Evolutionary conservation across 2,888 invertebrate species (phyloP).

Genomic region (Acrobeloides nanus): DNA sequence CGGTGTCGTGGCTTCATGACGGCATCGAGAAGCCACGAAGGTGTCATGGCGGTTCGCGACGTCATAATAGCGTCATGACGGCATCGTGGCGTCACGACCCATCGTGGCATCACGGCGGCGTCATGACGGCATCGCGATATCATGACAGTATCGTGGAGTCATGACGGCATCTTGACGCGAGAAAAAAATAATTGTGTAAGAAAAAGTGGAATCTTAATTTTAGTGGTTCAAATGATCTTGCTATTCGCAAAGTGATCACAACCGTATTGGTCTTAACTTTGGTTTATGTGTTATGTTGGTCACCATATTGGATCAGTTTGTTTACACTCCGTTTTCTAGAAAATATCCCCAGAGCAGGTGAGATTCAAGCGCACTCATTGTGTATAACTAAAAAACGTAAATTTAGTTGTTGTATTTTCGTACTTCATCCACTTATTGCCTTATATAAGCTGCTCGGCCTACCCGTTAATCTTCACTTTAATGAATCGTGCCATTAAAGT

Average conservation of each 20-base stretch:
- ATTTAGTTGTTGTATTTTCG: conserved; percentile 48
- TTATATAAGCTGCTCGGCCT: conserved; percentile 49
- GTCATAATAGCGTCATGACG: too few species aligned
- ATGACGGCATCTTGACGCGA: too few species aligned
- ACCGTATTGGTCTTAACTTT: conserved; percentile 48
- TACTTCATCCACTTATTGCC: conserved; percentile 51
- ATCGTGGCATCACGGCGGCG: too few species aligned
- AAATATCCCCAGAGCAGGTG: background rate
- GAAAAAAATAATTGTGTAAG: too few species aligned
- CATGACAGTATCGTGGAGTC: too few species aligned
- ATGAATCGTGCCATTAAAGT: conserved; percentile 31
- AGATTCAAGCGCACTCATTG: conserved; percentile 3
- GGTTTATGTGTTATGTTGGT: conserved; percentile 51
- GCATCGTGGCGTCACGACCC: too few species aligned
- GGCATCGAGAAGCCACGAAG: too few species aligned
- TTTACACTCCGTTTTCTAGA: conserved; percentile 27
- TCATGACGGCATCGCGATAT: too few species aligned
- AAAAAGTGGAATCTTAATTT: too few species aligned
- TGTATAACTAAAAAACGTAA: background rate
- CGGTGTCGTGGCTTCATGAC: too few species aligned
- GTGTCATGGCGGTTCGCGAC: too few species aligned
- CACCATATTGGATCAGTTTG: conserved; percentile 45
- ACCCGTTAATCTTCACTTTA: conserved; percentile 51
- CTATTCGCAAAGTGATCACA: conserved; percentile 46
- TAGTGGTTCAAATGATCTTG: conserved; percentile 38